A percentile compares a stretch with the other conserved stretches of the same genome.
Evolutionary conservation across 2,113 vertebrate species (phyloP).

Genomic region (Geococcyx californianus): DNA sequence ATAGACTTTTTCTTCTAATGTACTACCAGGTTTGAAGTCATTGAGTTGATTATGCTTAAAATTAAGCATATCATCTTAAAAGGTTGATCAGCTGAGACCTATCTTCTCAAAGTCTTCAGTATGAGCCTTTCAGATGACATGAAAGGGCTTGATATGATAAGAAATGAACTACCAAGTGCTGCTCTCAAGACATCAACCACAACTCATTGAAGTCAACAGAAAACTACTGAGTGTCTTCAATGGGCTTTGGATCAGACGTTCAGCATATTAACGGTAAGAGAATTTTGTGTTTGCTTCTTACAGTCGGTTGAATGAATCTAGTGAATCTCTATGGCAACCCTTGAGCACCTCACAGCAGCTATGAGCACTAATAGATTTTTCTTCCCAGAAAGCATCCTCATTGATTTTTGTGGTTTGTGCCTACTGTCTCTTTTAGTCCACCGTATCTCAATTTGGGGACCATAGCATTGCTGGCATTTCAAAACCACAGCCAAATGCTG

Average conservation of each 20-base stretch:
- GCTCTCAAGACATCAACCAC: not conserved
- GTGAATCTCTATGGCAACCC: constrained; percentile 50
- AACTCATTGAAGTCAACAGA: not conserved
- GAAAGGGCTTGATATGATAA: not conserved
- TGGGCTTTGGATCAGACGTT: not conserved
- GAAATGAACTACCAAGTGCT: not conserved
- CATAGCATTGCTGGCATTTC: rapidly evolving
- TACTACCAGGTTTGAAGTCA: not conserved
- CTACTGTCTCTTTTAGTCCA: not conserved
- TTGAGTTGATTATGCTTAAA: not conserved
- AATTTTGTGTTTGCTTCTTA: not conserved
- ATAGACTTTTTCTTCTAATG: not conserved
- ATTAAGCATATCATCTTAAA: not conserved
- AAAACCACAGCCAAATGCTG: not conserved
- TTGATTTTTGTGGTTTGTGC: not conserved
- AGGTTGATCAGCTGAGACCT: not conserved
- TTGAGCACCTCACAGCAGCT: not conserved
- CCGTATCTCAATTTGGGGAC: not conserved
- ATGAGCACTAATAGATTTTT: not conserved
- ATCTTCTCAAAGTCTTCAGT: not conserved
- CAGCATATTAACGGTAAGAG: rapidly evolving
- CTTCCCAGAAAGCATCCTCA: not conserved
- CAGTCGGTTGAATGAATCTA: not conserved
- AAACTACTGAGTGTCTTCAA: not conserved
- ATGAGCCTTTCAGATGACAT: not conserved